phyloP scores from a whole-genome alignment of 35 echinoderm and acorn worm species.

The Eucidaris tribuloides region DNA sequence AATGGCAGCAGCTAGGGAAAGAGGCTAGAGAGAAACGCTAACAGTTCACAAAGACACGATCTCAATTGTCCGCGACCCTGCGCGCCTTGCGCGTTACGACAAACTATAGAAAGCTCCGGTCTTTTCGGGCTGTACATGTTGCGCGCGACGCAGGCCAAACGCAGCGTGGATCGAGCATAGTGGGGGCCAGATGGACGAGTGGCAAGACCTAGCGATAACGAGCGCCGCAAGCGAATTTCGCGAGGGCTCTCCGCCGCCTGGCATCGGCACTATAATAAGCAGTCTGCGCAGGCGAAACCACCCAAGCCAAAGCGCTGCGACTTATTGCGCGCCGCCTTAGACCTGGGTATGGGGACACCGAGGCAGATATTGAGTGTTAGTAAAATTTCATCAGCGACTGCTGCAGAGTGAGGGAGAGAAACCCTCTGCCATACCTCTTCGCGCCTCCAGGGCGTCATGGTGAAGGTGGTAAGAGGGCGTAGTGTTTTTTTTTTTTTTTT shows the following conservation, averaged over 20 bases:
- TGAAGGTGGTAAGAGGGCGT: constrained; percentile 8
- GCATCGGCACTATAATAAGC: constrained; percentile 24
- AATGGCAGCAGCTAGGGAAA: too few species aligned
- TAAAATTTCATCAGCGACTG: constrained; percentile 30
- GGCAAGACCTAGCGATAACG: constrained; percentile 30
- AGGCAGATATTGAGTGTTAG: constrained; percentile 40
- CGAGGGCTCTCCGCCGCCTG: constrained; percentile 42
- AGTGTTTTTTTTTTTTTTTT: too few species aligned
- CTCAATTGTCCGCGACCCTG: too few species aligned
- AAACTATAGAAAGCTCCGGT: constrained; percentile 28
- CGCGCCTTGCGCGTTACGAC: too few species aligned
- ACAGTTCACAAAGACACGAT: too few species aligned
- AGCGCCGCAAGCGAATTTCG: constrained; percentile 42
- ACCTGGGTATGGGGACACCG: constrained; percentile 37
- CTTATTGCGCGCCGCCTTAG: constrained; percentile 39
- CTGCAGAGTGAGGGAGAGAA: constrained; percentile 32
- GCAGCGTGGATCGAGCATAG: constrained; percentile 17
- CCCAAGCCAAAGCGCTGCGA: constrained; percentile 10
- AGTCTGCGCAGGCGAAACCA: constrained; percentile 39
- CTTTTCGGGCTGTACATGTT: background rate
- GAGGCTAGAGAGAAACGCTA: too few species aligned
- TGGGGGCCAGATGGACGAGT: constrained; percentile 42
- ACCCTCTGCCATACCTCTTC: constrained; percentile 9
- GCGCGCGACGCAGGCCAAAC: constrained; percentile 19
- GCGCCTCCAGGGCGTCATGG: constrained; percentile 8